phyloP scores from a whole-genome alignment of 1,140 invertebrate species.

The Pantala flavescens region DNA sequence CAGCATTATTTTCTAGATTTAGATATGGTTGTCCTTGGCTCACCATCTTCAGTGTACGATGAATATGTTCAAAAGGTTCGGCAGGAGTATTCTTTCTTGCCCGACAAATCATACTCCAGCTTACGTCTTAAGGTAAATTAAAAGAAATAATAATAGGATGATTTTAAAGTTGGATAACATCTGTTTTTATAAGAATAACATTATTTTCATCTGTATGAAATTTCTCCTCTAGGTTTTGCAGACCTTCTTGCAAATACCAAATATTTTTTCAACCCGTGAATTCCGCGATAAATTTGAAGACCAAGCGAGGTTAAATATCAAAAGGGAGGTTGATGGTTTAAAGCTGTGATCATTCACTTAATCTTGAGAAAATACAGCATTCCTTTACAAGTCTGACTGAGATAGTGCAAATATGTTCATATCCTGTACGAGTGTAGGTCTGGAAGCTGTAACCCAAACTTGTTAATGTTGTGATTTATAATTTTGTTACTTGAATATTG shows the following conservation, averaged over 20 bases:
- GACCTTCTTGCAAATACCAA: constrained; percentile 51
- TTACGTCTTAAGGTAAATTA: constrained; percentile 43
- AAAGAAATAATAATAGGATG: no score
- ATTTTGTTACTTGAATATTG: no score
- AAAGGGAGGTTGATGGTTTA: constrained; percentile 40
- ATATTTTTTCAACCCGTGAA: constrained; percentile 51
- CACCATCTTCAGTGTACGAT: constrained; percentile 38
- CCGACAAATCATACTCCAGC: constrained; percentile 41
- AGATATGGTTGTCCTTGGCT: constrained; percentile 47
- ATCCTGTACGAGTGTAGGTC: neutral
- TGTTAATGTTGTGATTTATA: no score
- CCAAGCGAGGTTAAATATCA: constrained; percentile 48
- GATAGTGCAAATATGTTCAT: neutral
- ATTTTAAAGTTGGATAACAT: constrained; percentile 5
- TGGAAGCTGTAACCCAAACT: no score
- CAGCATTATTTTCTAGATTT: constrained; percentile 50
- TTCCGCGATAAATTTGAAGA: constrained; percentile 48
- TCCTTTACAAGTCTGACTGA: neutral
- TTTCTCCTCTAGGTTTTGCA: constrained; percentile 41
- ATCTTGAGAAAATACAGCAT: neutral
- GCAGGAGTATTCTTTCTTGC: constrained; percentile 46
- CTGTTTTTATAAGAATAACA: no score
- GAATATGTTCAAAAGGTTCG: constrained; percentile 41
- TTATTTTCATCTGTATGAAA: no score
- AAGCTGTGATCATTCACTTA: constrained; percentile 14